Percentiles rank a stretch among this genome's conserved stretches.
These are phyloP conservation scores for Melipona beecheii DNA, from an alignment of 2,888 invertebrate genomes.

Conservation along the genomic window DNA sequence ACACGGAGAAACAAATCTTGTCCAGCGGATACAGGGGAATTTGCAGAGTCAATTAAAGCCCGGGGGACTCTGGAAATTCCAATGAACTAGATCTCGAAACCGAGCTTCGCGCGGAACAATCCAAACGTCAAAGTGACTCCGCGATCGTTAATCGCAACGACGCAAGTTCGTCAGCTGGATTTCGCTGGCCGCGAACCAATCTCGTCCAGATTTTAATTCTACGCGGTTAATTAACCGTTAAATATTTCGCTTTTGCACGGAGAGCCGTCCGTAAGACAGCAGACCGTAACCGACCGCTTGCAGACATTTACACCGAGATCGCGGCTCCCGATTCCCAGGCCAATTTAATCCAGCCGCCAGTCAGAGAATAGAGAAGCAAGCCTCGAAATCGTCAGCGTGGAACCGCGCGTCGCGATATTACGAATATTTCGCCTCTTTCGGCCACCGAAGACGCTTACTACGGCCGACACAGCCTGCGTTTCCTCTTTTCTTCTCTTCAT, in stretches of 20 bases:
- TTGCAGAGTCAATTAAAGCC: too few species aligned
- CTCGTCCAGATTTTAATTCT: neutral
- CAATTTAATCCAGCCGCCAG: constrained; percentile 28
- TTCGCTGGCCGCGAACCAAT: neutral
- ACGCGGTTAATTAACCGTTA: neutral
- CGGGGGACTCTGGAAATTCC: too few species aligned
- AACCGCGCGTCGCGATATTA: constrained; percentile 43
- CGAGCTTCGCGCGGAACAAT: too few species aligned
- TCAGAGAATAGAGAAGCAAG: neutral
- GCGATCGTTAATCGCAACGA: too few species aligned
- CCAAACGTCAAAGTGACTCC: too few species aligned
- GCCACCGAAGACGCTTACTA: constrained; percentile 22
- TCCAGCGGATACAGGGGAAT: too few species aligned
- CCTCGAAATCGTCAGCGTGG: constrained; percentile 6
- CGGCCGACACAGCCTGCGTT: neutral
- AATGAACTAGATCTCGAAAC: too few species aligned
- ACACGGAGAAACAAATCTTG: too few species aligned
- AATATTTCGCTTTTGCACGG: neutral
- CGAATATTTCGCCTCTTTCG: constrained; percentile 40
- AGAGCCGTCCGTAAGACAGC: neutral
- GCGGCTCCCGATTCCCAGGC: constrained; percentile 16
- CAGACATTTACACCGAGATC: constrained; percentile 30
- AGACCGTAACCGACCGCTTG: neutral
- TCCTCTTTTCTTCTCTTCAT: too few species aligned
- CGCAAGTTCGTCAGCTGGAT: too few species aligned